Base-by-base conservation (phyloP, 1,140 invertebrate species). In the Dinothrombium tinctorium region DNA sequence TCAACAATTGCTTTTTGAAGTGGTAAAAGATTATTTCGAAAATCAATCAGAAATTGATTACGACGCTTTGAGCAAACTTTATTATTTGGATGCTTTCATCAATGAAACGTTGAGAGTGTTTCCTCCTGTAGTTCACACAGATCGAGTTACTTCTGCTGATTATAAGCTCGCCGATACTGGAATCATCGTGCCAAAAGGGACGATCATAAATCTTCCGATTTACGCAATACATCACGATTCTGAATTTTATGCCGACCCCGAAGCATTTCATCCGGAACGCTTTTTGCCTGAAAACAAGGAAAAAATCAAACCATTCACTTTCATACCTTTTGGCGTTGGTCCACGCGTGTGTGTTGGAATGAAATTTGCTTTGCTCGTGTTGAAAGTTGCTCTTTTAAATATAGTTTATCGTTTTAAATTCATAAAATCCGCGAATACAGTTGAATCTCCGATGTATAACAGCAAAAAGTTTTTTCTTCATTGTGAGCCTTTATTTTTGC, bases 321-420 rank as follows among this genome's bases (percentile, higher is more conserved):
- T 59, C 45, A 52, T 58, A 25, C 67, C 68, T 0, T 73, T 73
- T 47, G 70, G 71, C 0, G 69, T 67, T 37, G 71, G 71, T 12
- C 60, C 63, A 4, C 54, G 70, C 6, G 61, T 57, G 37, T 69
- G 66, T 45, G 60, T 67, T 37, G 65, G 66, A 12, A 47, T 47
- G 45, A 21, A 33, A 24, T 47, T 47, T 22, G 43, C 45, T 22
- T 31, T 46, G 15, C 26, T 33, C 21, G n/a, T n/a, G n/a, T n/a
- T n/a, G n/a, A n/a, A n/a, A n/a, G n/a, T n/a, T n/a, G n/a, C n/a
- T n/a, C n/a, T n/a, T n/a, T n/a, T n/a, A n/a, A n/a, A n/a, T n/a
- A n/a, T n/a, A n/a, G n/a, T n/a, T n/a, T n/a, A n/a, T n/a, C n/a
- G n/a, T n/a, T n/a, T n/a, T n/a, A n/a, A n/a, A n/a, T n/a, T n/a